These are phyloP conservation scores for Ceramica pisi DNA, from an alignment of 2,888 invertebrate genomes.

Conservation along the genomic window DNA sequence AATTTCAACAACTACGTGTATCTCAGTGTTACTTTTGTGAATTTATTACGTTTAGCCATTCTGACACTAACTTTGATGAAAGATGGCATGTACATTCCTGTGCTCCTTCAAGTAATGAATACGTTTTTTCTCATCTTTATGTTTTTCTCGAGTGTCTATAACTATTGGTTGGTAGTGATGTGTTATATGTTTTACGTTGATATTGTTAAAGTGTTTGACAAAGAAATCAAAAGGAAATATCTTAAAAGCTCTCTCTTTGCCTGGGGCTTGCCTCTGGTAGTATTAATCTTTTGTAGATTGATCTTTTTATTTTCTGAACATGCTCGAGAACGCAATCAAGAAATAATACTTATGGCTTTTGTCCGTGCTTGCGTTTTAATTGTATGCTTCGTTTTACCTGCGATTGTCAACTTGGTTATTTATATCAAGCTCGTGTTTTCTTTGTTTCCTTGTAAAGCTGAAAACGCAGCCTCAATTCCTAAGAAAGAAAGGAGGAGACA, in stretches of 20 bases:
- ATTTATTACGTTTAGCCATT: conserved; percentile 17
- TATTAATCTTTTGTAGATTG: not conserved
- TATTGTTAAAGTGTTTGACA: conserved; percentile 39
- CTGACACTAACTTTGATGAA: not conserved
- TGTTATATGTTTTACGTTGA: conserved; percentile 47
- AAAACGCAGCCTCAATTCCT: not conserved
- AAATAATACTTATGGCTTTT: not conserved
- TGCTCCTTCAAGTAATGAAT: not conserved
- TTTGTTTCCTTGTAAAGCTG: conserved; percentile 21
- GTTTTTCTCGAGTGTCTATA: conserved; percentile 1
- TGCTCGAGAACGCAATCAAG: not conserved
- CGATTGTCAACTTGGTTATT: conserved; percentile 14
- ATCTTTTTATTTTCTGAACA: not conserved
- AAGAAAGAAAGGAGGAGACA: conserved; percentile 8
- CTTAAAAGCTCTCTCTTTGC: conserved; percentile 39
- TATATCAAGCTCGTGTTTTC: conserved; percentile 15
- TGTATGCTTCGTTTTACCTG: not conserved
- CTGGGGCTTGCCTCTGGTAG: conserved; percentile 29
- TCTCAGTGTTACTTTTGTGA: conserved; percentile 18
- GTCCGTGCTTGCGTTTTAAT: not conserved
- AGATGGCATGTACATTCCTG: not conserved
- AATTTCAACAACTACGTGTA: conserved; percentile 38
- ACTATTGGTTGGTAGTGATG: conserved; percentile 41
- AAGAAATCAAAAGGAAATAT: conserved; percentile 24
- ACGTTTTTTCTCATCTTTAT: not conserved